Evolutionary conservation across 1,140 invertebrate species (phyloP).

Genomic region (Neodiprion pinetum): DNA sequence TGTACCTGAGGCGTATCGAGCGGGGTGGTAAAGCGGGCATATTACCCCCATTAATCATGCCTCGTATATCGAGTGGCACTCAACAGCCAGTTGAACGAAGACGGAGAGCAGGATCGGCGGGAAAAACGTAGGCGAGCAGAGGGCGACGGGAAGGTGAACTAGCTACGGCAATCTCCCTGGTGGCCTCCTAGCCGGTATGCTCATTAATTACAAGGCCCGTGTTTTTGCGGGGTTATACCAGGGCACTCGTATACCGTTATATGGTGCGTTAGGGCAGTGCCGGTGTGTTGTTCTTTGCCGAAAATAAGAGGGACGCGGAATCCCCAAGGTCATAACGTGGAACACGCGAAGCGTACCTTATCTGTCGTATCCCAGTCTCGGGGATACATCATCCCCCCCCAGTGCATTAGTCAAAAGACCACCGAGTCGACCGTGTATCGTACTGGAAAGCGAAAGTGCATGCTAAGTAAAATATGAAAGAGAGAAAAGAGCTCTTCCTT

Average conservation of each 20-base stretch:
- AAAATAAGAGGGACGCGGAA: neutral
- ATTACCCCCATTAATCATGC: constrained; percentile 48
- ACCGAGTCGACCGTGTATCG: neutral
- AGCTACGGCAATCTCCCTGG: too few species aligned
- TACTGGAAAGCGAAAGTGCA: neutral
- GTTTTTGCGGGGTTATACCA: too few species aligned
- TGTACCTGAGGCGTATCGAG: neutral
- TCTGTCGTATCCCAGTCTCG: neutral
- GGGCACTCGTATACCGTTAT: too few species aligned
- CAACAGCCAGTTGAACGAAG: constrained; percentile 9
- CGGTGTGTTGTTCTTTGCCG: too few species aligned
- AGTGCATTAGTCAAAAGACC: neutral
- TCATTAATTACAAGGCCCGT: too few species aligned
- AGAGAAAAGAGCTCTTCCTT: neutral
- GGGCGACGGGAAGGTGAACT: neutral
- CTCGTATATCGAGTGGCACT: constrained; percentile 38
- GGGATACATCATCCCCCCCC: neutral
- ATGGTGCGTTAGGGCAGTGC: too few species aligned
- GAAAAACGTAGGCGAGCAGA: constrained; percentile 18
- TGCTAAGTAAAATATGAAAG: neutral
- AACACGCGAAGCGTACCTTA: neutral
- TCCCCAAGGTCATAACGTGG: neutral
- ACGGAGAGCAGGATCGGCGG: constrained; percentile 16
- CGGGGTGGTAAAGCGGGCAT: constrained; percentile 30
- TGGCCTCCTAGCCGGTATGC: too few species aligned